phyloP scores from a whole-genome alignment of 2,888 invertebrate species.

The Hyposoter didymator region DNA sequence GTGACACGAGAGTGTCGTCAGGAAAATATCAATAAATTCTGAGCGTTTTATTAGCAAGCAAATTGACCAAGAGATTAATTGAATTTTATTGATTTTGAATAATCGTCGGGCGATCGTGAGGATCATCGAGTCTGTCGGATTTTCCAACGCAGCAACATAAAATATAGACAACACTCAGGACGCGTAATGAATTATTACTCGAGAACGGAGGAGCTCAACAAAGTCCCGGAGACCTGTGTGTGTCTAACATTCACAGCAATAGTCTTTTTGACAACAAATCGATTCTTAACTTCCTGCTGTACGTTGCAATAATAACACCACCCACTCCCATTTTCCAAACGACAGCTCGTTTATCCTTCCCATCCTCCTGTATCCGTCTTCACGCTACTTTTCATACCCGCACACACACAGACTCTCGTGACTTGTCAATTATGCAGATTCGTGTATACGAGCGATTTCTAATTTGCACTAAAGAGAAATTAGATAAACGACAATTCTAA shows the following conservation, averaged over 20 bases:
- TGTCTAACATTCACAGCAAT: slow-evolving; percentile 30
- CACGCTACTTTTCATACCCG: slow-evolving; percentile 21
- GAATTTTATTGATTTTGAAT: not conserved
- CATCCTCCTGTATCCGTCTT: slow-evolving; percentile 7
- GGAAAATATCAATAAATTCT: not conserved
- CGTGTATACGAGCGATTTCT: not conserved
- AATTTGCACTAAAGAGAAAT: not conserved
- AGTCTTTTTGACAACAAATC: slow-evolving; percentile 64
- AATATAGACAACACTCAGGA: slow-evolving; percentile 41
- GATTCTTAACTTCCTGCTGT: slow-evolving; percentile 55
- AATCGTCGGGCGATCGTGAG: not conserved
- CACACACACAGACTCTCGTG: not conserved
- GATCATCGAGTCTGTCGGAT: not conserved
- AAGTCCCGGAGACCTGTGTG: slow-evolving; percentile 14
- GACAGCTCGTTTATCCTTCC: slow-evolving; percentile 33
- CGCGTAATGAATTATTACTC: slow-evolving; percentile 44
- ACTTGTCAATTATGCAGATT: slow-evolving; percentile 43
- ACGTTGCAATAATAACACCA: slow-evolving; percentile 39
- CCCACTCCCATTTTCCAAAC: slow-evolving; percentile 43
- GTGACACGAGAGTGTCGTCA: not conserved
- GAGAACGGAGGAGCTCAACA: slow-evolving; percentile 19
- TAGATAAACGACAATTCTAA: not conserved
- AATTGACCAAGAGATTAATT: not conserved
- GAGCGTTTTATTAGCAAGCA: not conserved
- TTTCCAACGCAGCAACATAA: slow-evolving; percentile 15